Evolutionary conservation across 2,888 invertebrate genomes (phyloP), one percentile per base, ranked within the genome.

Genomic region (Sacculina carcini): DNA sequence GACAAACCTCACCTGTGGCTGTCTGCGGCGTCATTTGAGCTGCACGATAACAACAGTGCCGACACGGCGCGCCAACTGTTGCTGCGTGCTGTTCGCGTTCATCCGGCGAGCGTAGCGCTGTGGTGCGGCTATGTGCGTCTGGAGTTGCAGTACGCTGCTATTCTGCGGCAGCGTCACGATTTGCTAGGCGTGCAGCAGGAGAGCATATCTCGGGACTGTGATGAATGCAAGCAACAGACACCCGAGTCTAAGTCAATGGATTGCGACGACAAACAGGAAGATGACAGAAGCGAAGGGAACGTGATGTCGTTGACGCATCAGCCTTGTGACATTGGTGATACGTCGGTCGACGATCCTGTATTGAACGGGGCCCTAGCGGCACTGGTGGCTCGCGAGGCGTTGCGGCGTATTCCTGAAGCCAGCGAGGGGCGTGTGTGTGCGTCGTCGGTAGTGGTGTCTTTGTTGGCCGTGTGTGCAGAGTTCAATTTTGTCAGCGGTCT

Each of bases 1-100:
- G 75, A 79, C 49, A 77, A 77, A 58, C 75, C 78, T 12, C 73
- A 77, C 58, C 69, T 78, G 55, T 89, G 86, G 84, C 73, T 77
- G 52, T 66, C 78, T 57, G 84, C 85, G 1, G 81, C 82, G 10
- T 73, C 74, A 58, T 83, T 77, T 76, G 81, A 84, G 63, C 73
- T 74, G 50, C 73, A 78, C 59, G 76, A 77, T 55, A 73, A 73
- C 55, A 68, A 73, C 31, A 77, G 79, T 57, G 62, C 76, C 12
- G 73, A 76, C 23, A 75, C 71, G 58, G 82, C 84, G 1, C 72
- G 79, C 56, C 72, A 70, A 54, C 73, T 79, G 55, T 67, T 87
- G 19, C 68, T 84, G 40, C 75, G 79, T 60, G 87, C 79, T 0
- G 65, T 87, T 21, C 75, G 79, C 51, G 71, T 78, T 56, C 81